phyloP scores from a whole-genome alignment of 1,140 invertebrate species.

The Odontomachus brunneus region DNA sequence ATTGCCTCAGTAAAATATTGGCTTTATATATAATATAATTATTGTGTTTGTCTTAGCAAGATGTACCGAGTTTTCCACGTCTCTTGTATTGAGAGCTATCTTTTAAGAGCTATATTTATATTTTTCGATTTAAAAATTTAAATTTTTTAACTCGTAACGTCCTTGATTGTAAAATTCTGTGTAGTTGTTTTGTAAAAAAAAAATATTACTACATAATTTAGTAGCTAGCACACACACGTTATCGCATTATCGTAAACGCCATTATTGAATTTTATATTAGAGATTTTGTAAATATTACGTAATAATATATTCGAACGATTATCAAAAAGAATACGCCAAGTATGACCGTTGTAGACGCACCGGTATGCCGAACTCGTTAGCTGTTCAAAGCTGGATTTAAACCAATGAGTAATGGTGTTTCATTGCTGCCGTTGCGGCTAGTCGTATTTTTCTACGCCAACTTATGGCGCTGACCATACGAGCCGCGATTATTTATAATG shows the following conservation, averaged over 20 bases:
- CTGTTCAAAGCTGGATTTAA: conserved; percentile 61
- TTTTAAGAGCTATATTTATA: no score
- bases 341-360: conserved; percentile 54
- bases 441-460: conserved; percentile 66
- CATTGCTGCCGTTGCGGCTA: conserved; percentile 43
- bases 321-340: conserved; percentile 33
- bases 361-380: conserved; percentile 67
- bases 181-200: no score
- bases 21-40: neutral
- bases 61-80: neutral
- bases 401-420: conserved; percentile 69
- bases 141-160: no score
- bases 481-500: conserved; percentile 69
- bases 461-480: conserved; percentile 61
- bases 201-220: neutral
- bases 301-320: conserved; percentile 44
- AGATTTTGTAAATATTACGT: conserved; percentile 4
- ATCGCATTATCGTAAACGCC: no score
- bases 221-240: no score
- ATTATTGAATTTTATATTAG: neutral
- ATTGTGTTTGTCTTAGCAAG: neutral
- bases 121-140: no score
- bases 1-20: neutral
- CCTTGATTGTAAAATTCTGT: neutral
- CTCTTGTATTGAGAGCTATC: neutral